These are phyloP conservation scores for Parasteatoda lunata DNA, from an alignment of 2,888 invertebrate species.

Conservation along the genomic window DNA sequence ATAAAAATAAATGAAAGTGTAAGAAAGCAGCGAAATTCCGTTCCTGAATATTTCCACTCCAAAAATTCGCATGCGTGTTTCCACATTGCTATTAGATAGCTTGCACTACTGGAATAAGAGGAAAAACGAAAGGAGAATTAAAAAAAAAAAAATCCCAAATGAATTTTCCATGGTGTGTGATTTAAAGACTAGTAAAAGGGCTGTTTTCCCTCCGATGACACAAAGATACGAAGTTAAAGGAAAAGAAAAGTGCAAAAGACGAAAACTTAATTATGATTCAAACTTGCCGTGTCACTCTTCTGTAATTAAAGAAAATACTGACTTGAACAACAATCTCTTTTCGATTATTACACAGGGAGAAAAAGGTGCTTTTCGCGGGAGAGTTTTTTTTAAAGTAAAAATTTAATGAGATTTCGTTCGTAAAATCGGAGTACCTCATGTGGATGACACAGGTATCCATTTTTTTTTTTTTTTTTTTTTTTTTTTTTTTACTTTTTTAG, in stretches of 20 bases:
- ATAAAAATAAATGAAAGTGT: neutral
- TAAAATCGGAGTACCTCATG: slow-evolving; percentile 32
- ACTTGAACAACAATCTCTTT: slow-evolving; percentile 62
- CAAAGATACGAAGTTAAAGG: slow-evolving; percentile 17
- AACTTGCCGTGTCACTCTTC: slow-evolving; percentile 33
- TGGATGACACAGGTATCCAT: slow-evolving; percentile 52
- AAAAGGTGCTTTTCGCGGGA: slow-evolving; percentile 32
- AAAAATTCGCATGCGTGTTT: neutral
- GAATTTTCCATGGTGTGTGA: slow-evolving; percentile 1
- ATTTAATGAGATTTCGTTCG: slow-evolving; percentile 64
- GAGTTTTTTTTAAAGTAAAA: slow-evolving; percentile 39
- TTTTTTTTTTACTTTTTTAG: too few relatives aligned
- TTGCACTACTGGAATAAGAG: neutral
- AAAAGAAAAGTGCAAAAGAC: slow-evolving; percentile 20
- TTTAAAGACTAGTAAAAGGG: slow-evolving; percentile 3
- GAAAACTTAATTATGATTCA: slow-evolving; percentile 64
- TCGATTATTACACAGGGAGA: slow-evolving; percentile 56
- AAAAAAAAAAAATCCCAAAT: neutral
- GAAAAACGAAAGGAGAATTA: neutral
- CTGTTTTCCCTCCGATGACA: slow-evolving; percentile 9
- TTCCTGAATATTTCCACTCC: neutral
- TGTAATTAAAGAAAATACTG: slow-evolving; percentile 64
- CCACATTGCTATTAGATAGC: neutral
- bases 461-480: slow-evolving; percentile 1
- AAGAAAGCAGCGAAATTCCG: neutral